phyloP scores from a whole-genome alignment of 2,113 vertebrate species.

The Notothenia coriiceps region DNA sequence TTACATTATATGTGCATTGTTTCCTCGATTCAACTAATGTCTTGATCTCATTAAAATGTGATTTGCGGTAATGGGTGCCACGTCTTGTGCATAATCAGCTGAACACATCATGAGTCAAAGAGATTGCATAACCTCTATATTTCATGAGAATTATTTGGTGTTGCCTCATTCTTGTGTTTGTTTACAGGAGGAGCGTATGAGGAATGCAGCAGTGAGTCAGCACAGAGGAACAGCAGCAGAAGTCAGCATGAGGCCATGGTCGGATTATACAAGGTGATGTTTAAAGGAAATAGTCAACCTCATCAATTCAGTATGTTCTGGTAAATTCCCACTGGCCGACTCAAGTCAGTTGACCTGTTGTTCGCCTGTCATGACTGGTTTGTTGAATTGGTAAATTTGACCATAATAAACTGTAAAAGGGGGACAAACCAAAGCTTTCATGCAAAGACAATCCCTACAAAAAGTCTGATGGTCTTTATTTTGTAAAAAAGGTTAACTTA shows the following conservation, averaged over 20 bases:
- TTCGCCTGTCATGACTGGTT: background rate
- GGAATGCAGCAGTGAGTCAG: slow-evolving; percentile 71
- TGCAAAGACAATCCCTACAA: background rate
- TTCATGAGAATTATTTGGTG: slow-evolving; percentile 50
- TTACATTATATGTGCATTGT: slow-evolving; percentile 47
- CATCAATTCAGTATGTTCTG: slow-evolving; percentile 37
- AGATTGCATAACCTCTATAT: slow-evolving; percentile 60
- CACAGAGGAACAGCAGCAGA: slow-evolving; percentile 30
- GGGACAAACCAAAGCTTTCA: slow-evolving; percentile 2
- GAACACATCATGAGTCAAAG: slow-evolving; percentile 41
- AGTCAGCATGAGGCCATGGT: slow-evolving; percentile 27
- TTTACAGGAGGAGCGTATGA: slow-evolving; percentile 48
- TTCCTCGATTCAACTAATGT: slow-evolving; percentile 28
- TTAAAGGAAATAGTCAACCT: slow-evolving; percentile 34
- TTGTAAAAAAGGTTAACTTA: background rate
- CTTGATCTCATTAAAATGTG: slow-evolving; percentile 52
- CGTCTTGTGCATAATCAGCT: slow-evolving; percentile 51
- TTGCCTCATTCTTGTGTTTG: slow-evolving; percentile 64
- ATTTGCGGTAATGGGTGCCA: slow-evolving; percentile 40
- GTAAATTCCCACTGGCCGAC: background rate
- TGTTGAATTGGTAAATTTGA: background rate
- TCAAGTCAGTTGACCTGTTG: background rate
- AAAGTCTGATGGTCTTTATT: slow-evolving; percentile 17
- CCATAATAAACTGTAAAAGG: background rate
- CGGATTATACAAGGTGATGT: slow-evolving; percentile 52